A percentile compares a stretch with the other conserved stretches of the same genome.
Conservation (phyloP, 2,113 vertebrate species). For the Paraplagusia blochii region DNA sequence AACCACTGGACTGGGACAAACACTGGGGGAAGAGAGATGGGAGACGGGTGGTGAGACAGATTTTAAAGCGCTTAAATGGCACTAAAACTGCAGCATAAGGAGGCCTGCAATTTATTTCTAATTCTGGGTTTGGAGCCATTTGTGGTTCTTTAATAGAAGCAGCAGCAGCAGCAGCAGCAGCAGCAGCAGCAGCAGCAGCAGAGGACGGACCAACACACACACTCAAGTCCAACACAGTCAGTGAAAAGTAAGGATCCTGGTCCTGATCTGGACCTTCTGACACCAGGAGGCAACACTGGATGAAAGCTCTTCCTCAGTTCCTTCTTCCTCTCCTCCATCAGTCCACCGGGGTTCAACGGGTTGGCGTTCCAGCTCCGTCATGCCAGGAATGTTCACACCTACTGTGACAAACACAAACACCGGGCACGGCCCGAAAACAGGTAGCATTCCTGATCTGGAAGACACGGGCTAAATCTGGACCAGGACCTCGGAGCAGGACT, state of each 20-base stretch:
- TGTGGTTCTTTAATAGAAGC: conserved; percentile 39
- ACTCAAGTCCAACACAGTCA: no score
- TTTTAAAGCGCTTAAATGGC: conserved; percentile 28
- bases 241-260: conserved; percentile 12
- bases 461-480: conserved; percentile 49
- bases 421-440: conserved; percentile 45
- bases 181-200: no score
- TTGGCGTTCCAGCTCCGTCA: conserved; percentile 52
- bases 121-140: conserved; percentile 37
- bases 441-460: conserved; percentile 52
- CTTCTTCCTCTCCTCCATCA: conserved; percentile 44
- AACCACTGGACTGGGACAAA: no score
- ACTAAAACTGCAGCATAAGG: conserved; percentile 51
- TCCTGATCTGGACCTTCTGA: conserved; percentile 10
- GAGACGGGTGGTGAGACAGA: no score
- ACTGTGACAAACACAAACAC: conserved; percentile 57
- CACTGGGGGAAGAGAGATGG: conserved; percentile 15
- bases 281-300: no score
- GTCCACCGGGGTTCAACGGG: conserved; percentile 62
- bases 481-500: conserved; percentile 17
- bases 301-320: conserved; percentile 39
- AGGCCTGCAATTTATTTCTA: conserved; percentile 30
- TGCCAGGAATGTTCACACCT: conserved; percentile 69
- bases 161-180: conserved; percentile 46
- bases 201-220: no score